Evolutionary conservation across 2,113 vertebrate species (phyloP), one percentile per base, ranked within the genome.

Genomic region (Psittacus erithacus): DNA sequence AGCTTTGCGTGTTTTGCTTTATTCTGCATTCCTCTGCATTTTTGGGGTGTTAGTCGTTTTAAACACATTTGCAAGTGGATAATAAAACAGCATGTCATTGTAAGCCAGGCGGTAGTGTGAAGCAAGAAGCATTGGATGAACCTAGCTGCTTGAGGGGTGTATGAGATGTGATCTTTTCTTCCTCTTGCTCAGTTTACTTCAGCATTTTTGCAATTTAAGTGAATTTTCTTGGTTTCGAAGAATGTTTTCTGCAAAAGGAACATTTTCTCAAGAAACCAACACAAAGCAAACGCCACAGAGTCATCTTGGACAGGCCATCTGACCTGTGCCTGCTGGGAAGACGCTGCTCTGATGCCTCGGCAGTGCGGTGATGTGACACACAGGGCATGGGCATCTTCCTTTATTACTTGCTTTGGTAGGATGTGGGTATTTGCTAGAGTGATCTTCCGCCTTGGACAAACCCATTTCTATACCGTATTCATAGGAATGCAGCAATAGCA

Each of bases 181-280:
- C 35, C 29, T 82, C 64, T 49, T 14, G 10, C 33, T 39, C 38
- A 38, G 53, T 55, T 78, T 19, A 43, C 28, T 46, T 81, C 35
- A 49, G 29, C 46, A 4, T 43, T 75, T 17, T 46, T 60, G 41
- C 39, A 35, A 29, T 38, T 39, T 57, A 7, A 84, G 38, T 38
- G 7, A 46, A 46, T 77, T 84, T 86, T 74, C 6, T 41, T 73
- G 22, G n/a, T 81, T n/a, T 43, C 27, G 43, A 35, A 47, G 57
- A 19, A 17, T 8, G 18, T 65, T 79, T 90, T 84, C 50, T 85
- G 44, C 28, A 35, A 20, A 57, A 69, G 28, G 17, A 35, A 31
- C 0, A 0, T 59, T 12, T 81, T 39, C 29, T 20, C 8, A 15
- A 43, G 57, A 63, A 57, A n/a, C 6, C 0, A 1, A 4, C 8